Percentiles rank a stretch among this genome's conserved stretches.
Conservation (phyloP, 2,113 vertebrate genomes). For the Casuarius casuarius region DNA sequence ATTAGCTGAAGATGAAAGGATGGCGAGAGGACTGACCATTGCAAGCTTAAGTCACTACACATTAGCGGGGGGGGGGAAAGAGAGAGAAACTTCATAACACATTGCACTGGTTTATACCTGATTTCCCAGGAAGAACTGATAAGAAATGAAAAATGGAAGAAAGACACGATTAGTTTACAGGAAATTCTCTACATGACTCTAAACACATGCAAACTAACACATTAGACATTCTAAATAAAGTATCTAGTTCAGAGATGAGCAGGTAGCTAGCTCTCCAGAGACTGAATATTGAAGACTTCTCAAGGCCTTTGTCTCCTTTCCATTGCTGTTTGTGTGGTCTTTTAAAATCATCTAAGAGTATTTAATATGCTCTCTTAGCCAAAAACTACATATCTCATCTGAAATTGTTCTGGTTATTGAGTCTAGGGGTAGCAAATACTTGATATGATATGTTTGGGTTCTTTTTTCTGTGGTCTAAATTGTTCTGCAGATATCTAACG, state of each 20-base stretch:
- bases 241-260: constrained; percentile 56
- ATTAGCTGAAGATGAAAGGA: constrained; percentile 73
- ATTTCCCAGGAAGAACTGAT: constrained; percentile 99
- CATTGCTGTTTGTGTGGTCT: constrained; percentile 38
- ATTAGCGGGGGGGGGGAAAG: not conserved
- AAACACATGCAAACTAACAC: constrained; percentile 69
- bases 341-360: not conserved
- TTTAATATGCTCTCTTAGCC: constrained; percentile 13
- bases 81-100: constrained; percentile 71
- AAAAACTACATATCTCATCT: not conserved
- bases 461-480: not conserved
- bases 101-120: constrained; percentile 93
- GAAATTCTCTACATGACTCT: constrained; percentile 68
- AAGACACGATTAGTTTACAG: constrained; percentile 83
- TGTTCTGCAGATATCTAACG: not conserved
- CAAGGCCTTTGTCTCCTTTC: not conserved
- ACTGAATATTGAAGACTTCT: constrained; percentile 29
- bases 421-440: not conserved
- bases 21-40: constrained; percentile 59
- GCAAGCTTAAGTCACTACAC: constrained; percentile 78
- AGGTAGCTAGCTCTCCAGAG: constrained; percentile 18
- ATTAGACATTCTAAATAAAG: constrained; percentile 41
- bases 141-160: constrained; percentile 86
- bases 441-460: not conserved
- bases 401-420: constrained; percentile 10